phyloP scores from a whole-genome alignment of 2,113 vertebrate genomes.

The Calyptommatus sinebrachiatus region DNA sequence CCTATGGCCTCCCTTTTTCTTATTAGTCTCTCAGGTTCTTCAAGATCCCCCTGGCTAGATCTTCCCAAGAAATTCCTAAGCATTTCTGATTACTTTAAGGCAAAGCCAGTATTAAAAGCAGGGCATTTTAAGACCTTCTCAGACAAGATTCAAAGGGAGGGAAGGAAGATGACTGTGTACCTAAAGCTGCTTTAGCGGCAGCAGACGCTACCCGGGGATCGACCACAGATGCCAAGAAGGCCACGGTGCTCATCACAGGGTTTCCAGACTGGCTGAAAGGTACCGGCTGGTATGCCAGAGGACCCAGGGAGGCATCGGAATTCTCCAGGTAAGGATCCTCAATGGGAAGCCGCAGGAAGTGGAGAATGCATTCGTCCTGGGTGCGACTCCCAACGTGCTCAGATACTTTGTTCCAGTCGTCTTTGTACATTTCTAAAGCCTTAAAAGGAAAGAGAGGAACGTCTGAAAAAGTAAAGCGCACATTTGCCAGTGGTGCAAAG shows the following conservation, averaged over 20 bases:
- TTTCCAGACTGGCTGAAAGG: slow-evolving; percentile 98
- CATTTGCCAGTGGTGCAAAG: background rate
- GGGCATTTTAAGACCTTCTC: accelerated
- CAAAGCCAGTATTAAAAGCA: background rate
- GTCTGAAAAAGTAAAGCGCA: background rate
- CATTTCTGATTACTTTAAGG: accelerated
- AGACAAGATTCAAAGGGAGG: accelerated
- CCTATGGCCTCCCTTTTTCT: too few relatives aligned
- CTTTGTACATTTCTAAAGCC: slow-evolving; percentile 97
- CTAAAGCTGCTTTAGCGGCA: slow-evolving; percentile 89
- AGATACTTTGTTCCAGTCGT: slow-evolving; percentile 98
- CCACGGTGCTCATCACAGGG: slow-evolving; percentile 96
- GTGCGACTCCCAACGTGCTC: slow-evolving; percentile 96
- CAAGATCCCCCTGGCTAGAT: too few relatives aligned
- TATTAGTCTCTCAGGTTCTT: too few relatives aligned
- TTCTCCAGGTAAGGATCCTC: slow-evolving; percentile 95
- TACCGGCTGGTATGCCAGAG: slow-evolving; percentile 91
- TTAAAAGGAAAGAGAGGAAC: slow-evolving; percentile 37
- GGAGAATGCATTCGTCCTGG: slow-evolving; percentile 96
- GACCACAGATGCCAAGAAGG: slow-evolving; percentile 94
- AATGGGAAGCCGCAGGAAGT: slow-evolving; percentile 92
- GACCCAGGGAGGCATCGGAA: slow-evolving; percentile 85
- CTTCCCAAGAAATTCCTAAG: background rate
- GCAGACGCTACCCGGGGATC: slow-evolving; percentile 94
- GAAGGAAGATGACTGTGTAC: slow-evolving; percentile 56